Conservation (phyloP, 2,797 vertebrate genomes). For the Emys orbicularis region DNA sequence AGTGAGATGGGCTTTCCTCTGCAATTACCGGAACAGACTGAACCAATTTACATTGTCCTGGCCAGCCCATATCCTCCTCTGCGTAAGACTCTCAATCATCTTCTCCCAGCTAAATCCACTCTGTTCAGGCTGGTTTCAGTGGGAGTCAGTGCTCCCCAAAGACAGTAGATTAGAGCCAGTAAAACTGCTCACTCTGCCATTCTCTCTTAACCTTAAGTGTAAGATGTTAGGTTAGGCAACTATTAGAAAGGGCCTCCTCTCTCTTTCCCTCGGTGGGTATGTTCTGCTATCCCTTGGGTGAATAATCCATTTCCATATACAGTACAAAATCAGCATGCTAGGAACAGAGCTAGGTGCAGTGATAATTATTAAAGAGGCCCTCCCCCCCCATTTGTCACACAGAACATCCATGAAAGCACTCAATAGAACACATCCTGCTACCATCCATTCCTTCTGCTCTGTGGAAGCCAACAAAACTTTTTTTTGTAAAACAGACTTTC, state of each 20-base stretch:
- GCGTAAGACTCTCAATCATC: too few relatives aligned
- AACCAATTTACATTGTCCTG: too few relatives aligned
- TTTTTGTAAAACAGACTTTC: not conserved
- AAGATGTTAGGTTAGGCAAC: too few relatives aligned
- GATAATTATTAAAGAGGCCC: too few relatives aligned
- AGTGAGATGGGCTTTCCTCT: not conserved
- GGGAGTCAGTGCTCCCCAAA: not conserved
- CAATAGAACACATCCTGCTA: too few relatives aligned
- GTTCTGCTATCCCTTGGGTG: not conserved
- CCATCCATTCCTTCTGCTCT: not conserved
- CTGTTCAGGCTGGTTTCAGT: not conserved
- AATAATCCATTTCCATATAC: not conserved
- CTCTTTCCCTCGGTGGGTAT: accelerated
- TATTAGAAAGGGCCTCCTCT: too few relatives aligned
- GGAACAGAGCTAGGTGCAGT: accelerated
- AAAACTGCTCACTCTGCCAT: not conserved
- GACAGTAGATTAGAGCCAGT: not conserved
- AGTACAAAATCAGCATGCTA: not conserved
- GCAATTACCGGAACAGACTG: too few relatives aligned
- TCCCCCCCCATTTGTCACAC: not conserved
- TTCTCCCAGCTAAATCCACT: not conserved
- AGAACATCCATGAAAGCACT: not conserved
- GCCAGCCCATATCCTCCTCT: too few relatives aligned
- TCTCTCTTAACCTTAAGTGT: not conserved
- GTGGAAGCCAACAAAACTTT: not conserved